Evolutionary conservation across 2,113 vertebrate genomes (phyloP), one percentile per base, ranked within the genome.

Genomic region (Corythoichthys intestinalis): DNA sequence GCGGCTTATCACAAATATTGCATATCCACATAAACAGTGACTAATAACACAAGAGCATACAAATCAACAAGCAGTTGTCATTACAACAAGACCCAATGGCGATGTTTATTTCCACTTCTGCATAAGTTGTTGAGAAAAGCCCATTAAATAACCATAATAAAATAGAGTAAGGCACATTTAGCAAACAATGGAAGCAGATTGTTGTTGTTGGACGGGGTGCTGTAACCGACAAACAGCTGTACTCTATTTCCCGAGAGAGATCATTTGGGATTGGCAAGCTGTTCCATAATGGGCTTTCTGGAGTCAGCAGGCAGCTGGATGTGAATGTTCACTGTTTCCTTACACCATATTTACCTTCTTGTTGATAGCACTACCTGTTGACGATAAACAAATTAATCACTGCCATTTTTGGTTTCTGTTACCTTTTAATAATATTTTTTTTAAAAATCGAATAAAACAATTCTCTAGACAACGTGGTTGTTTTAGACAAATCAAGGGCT

Each of bases 71-170:
- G 61, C 67, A 44, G 66, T 38, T 80, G 76, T 80, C 80, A 83
- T 71, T 56, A 2, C 17, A 62, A 81, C 79, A 77, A 88, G 81
- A 77, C 77, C 79, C 71, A 76, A 7, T n/a, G 41, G 34, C 1
- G 15, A 62, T 20, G 17, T 34, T 3, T 28, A 47, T 34, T 15
- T 28, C 13, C 12, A 47, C n/a, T 72, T 58, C 44, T 73, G 73
- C 35, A 54, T 67, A n/a, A 72, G 48, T 53, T 35, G 3, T 4
- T 4, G 15, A 52, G 15, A 6, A 28, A 28, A 20, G 8, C 20
- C n/a, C 3, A 54, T 8, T 9, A 10, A 28, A 20, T 28, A 10
- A 34, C n/a, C 53, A 56, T 3, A 56, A 34, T 56, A 28, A 34
- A 56, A 34, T 56, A 11, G 13, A 50, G 20, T 28, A 28, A 56